A percentile compares a stretch with the other conserved stretches of the same genome.
These are phyloP conservation scores for Sarcophaga caerulescens DNA, from an alignment of 2,888 invertebrate genomes.

Conservation along the genomic window DNA sequence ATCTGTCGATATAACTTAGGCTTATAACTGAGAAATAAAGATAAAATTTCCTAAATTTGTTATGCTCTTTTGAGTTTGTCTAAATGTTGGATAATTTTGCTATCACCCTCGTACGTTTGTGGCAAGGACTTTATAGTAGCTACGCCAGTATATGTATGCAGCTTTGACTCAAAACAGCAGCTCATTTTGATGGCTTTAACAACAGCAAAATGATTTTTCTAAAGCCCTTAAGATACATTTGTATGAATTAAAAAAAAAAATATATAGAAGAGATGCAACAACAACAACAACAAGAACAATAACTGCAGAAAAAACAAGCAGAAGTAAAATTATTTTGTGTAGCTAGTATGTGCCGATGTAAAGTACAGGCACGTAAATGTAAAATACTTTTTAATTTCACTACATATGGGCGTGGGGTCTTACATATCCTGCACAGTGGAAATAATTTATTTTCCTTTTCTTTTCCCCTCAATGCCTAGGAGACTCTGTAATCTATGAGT, in stretches of 20 bases:
- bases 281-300: neutral
- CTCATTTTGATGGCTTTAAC: slow-evolving; percentile 56
- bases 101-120: neutral
- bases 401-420: neutral
- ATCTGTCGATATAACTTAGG: too few relatives aligned
- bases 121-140: neutral
- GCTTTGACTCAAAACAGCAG: slow-evolving; percentile 12
- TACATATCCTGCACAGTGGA: neutral
- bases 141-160: neutral
- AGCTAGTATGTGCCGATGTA: neutral
- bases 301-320: neutral
- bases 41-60: too few relatives aligned
- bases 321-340: neutral
- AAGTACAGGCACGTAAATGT: neutral
- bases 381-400: slow-evolving; percentile 6
- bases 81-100: too few relatives aligned
- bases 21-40: too few relatives aligned
- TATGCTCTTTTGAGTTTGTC: too few relatives aligned
- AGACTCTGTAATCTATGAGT: neutral
- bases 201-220: slow-evolving; percentile 62
- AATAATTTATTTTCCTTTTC: neutral
- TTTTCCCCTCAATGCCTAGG: neutral
- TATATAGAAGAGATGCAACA: neutral
- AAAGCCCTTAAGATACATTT: slow-evolving; percentile 62
- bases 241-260: slow-evolving; percentile 35